phyloP scores from a whole-genome alignment of 2,888 invertebrate genomes.

The Pecten maximus region DNA sequence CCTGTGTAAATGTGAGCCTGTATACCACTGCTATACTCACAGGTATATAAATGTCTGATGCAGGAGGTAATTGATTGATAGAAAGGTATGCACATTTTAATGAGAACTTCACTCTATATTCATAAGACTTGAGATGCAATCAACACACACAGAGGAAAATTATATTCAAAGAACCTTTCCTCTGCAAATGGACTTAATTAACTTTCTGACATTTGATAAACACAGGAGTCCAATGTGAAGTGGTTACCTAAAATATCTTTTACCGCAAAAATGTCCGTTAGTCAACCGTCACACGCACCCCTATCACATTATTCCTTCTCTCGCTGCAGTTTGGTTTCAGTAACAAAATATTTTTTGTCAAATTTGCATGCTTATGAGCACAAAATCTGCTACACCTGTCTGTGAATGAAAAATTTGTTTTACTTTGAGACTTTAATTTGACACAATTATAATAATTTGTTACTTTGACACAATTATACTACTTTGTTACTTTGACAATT shows the following conservation, averaged over 20 bases:
- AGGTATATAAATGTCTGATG: not conserved
- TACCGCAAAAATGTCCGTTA: constrained; percentile 22
- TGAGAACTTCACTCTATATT: constrained; percentile 6
- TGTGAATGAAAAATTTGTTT: not conserved
- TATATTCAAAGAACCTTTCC: not conserved
- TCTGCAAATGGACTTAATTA: not conserved
- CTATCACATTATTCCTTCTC: not conserved
- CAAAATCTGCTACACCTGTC: not conserved
- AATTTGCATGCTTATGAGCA: not conserved
- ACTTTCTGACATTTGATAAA: constrained; percentile 3
- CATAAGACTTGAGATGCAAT: not conserved
- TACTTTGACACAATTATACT: no score
- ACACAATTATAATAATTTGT: no score
- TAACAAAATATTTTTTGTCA: not conserved
- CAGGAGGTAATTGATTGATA: not conserved
- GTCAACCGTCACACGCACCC: not conserved
- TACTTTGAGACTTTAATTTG: no score
- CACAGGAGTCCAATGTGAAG: not conserved
- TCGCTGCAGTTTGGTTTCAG: not conserved
- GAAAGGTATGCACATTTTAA: not conserved
- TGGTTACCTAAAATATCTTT: not conserved
- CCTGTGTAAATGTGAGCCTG: not conserved
- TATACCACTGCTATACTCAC: not conserved
- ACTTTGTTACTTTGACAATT: no score
- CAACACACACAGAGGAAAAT: not conserved